Evolutionary conservation across 2,888 invertebrate genomes (phyloP), one percentile per base, ranked within the genome.

Genomic region (Anorthoa munda): DNA sequence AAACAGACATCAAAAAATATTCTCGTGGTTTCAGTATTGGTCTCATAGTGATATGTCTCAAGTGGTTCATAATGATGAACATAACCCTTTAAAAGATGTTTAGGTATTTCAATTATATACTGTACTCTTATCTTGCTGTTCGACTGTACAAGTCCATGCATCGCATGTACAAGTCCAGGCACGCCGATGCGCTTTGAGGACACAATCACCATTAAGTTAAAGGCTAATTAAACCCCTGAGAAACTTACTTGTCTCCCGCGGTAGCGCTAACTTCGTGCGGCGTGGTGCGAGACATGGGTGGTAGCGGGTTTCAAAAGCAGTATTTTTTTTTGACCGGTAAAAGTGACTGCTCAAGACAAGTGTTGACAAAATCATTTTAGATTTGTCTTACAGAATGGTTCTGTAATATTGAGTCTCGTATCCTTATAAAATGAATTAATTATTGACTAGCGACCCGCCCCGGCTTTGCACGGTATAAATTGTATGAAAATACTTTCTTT

Each of bases 131-230:
- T 56, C 50, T 45, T 3, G n/a, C 11, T n/a, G 45, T 79, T 21
- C n/a, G 45, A 55, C 21, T 50, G 72, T 79, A 79, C 79, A 23
- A 46, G 70, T 79, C 50, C 75, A 46, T 68, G 78, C 60, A 72
- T 83, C 45, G 83, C 70, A 83, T 81, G 77, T 83, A 72, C 69
- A 77, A 83, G 81, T 83, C 81, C 70, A 81, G 80, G 75, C 84
- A 81, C 87, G 66, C 86, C 86, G 87, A 87, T 89, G 90, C 88
- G 88, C 91, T 89, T 83, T 83, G 88, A 89, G 89, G 89, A 90
- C 89, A 92, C 92, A 92, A 93, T 93, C 93, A 92, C 92, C 91
- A 93, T 94, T 94, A 93, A 93, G 90, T 94, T 94, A 93, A 92
- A 91, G 92, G 92, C 93, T 94, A 94, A 95, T 95, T 95, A 95